These are phyloP conservation scores for Hypotaenidia okinawae DNA, from an alignment of 2,797 vertebrate genomes.

Conservation along the genomic window DNA sequence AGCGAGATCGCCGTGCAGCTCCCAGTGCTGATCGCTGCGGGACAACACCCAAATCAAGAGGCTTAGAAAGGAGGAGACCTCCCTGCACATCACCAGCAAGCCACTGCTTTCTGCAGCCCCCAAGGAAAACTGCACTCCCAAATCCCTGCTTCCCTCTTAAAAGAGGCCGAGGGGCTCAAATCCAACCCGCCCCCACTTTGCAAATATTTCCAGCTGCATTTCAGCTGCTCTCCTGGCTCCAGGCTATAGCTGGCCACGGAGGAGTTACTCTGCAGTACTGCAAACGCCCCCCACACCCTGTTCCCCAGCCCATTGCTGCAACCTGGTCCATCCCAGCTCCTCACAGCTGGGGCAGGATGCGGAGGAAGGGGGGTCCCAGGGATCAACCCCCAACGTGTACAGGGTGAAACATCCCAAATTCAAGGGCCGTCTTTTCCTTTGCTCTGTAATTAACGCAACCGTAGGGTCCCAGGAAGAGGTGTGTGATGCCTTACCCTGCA, in stretches of 20 bases:
- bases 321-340: not conserved
- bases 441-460: accelerated
- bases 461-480: accelerated
- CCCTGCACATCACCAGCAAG: not conserved
- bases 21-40: accelerated
- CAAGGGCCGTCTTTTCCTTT: accelerated
- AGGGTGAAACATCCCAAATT: accelerated
- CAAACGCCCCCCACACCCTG: not conserved
- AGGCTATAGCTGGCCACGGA: accelerated
- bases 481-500: constrained; percentile 85
- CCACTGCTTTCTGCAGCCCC: not conserved
- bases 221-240: constrained; percentile 26
- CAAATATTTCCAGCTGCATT: not conserved
- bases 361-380: accelerated
- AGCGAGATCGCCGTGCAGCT: accelerated
- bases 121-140: not conserved
- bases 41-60: not conserved
- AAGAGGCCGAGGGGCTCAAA: not conserved
- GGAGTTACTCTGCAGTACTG: not conserved
- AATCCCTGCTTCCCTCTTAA: not conserved
- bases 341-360: accelerated
- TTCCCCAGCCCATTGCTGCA: not conserved
- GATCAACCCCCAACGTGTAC: accelerated
- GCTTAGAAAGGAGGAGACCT: not conserved
- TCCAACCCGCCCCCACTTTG: not conserved